Evolutionary conservation across 2,888 invertebrate genomes (phyloP), one percentile per base, ranked within the genome.

Genomic region (Pseudoips prasinana): DNA sequence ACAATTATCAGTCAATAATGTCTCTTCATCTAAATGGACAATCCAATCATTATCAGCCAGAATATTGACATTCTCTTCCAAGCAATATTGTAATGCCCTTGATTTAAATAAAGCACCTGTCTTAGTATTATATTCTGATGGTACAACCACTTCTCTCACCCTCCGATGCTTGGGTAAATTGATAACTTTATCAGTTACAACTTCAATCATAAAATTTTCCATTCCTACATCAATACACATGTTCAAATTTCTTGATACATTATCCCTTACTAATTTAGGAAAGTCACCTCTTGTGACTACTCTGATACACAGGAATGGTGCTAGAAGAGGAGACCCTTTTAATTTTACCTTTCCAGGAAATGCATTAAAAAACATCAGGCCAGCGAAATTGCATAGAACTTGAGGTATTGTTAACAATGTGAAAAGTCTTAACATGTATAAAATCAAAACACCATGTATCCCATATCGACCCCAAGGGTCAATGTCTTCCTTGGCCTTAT

Each of bases 1-100:
- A 25, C 96, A 94, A 75, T 98, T 97, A 67, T 96, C 96, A 3
- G 98, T 98, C 14, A 98, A 86, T 32, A 98, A 85, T 0, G 98
- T 98, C 78, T 98, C 98, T 83, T 98, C 98, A 80, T 98, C 98
- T 41, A 98, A 89, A 86, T 98, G 98, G n/a, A 97, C 96, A 64
- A 98, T 94, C 98, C 98, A 98, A 73, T 98, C 98, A 49, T 92
- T 93, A 66, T 97, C 97, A 31, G 93, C 93, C 28, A 98, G 77
- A 57, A 91, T 90, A 78, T 97, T 98, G 1, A 98, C 94, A 65
- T 93, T 92, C 62, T 95, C 95, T 82, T 98, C 98, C 33, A 98
- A 90, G 66, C 98, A 98, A 78, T 98, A 98, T 74, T 98, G 98
- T 32, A 98, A 86, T 10, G 98, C 98, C 54, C 98, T 91, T 0